Evolutionary conservation across 1,140 invertebrate species (phyloP), one percentile per base, ranked within the genome.

Genomic region (Leptoteleia sp.): DNA sequence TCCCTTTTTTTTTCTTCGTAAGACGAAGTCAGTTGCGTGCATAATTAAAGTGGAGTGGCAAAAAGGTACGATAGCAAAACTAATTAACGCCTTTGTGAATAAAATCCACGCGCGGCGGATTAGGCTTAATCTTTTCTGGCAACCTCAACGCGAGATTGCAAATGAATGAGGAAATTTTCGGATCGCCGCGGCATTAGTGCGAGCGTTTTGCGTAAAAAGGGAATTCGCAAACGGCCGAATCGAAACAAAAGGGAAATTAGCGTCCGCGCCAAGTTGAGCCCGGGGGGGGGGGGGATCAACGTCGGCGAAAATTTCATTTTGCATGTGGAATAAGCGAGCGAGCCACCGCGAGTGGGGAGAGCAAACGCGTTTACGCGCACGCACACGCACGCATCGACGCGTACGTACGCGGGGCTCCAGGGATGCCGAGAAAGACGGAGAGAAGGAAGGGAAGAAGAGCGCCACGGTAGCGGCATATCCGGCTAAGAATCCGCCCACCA

Each of bases 391-490:
- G 72, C 37, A 77, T 35, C 11, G 27, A n/a, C n/a, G n/a, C n/a
- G n/a, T n/a, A n/a, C n/a, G n/a, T n/a, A n/a, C n/a, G n/a, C n/a
- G n/a, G n/a, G n/a, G n/a, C n/a, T n/a, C n/a, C 19, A 59, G 27
- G 2, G 22, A 47, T 6, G n/a, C 40, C 12, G 45, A 54, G 19
- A 12, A 38, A n/a, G 11, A 47, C 4, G n/a, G n/a, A 17, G 33
- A 25, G 40, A 43, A 50, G 11, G 27, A 33, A 17, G 13, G 16
- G 45, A 64, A 47, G 42, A 64, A 54, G 48, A 65, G 76, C 80
- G 73, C 77, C 1, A 84, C 84, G 79, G 84, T 85, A 85, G 84
- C 83, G 77, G 79, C 67, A 83, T 76, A 83, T 82, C 83, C 73
- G 61, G 47, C 27, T 37, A 68, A 79, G 71, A 81, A 85, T 82